phyloP scores from a whole-genome alignment of 2,113 vertebrate genomes.

The Tetraodon nigroviridis region DNA sequence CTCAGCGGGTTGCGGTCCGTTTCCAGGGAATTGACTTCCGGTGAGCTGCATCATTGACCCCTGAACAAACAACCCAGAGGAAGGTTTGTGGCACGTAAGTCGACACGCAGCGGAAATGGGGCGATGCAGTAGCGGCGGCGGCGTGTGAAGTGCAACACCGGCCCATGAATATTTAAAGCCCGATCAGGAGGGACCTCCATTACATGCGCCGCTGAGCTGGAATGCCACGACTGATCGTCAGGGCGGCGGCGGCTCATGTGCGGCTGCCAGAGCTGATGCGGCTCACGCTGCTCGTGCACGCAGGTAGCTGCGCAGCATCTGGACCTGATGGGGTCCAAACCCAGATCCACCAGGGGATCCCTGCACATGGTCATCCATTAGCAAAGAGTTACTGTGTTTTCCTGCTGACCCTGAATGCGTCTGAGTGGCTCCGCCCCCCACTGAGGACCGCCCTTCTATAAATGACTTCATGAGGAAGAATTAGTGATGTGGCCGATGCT shows the following conservation, averaged over 20 bases:
- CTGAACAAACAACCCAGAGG: constrained; percentile 36
- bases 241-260: constrained; percentile 29
- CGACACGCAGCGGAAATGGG: constrained; percentile 24
- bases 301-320: constrained; percentile 8
- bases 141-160: constrained; percentile 43
- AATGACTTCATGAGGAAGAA: constrained; percentile 63
- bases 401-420: constrained; percentile 51
- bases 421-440: constrained; percentile 52
- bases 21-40: constrained; percentile 7
- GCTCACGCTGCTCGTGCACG: background rate
- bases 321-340: background rate
- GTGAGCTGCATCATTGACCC: constrained; percentile 13
- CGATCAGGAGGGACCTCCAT: constrained; percentile 54
- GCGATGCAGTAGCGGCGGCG: constrained; percentile 28
- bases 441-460: constrained; percentile 51
- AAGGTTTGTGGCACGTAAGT: constrained; percentile 10
- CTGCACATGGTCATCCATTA: constrained; percentile 50
- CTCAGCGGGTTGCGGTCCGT: constrained; percentile 5
- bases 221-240: constrained; percentile 52
- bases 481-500: constrained; percentile 48
- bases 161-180: constrained; percentile 67
- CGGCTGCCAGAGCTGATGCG: constrained; percentile 33
- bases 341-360: constrained; percentile 5
- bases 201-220: constrained; percentile 48
- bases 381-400: constrained; percentile 62